phyloP scores from a whole-genome alignment of 2,113 vertebrate genomes.

The Cercocebus atys region DNA sequence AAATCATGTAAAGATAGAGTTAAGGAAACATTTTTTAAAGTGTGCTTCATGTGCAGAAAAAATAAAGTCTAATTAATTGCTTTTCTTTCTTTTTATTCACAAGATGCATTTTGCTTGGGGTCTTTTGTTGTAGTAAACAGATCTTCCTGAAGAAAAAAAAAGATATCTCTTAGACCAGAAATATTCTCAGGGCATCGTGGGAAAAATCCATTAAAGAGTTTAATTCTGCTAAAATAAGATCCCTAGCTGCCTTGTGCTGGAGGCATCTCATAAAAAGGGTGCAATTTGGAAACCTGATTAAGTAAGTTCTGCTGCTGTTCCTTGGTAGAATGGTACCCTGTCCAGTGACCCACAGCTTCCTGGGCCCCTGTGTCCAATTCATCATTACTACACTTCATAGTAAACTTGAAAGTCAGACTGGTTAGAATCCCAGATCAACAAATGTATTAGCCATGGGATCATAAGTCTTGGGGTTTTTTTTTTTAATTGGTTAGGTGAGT shows the following conservation, averaged over 20 bases:
- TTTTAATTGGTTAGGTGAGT: constrained; percentile 9
- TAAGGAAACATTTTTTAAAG: constrained; percentile 19
- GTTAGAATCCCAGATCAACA: not conserved
- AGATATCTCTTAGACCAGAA: constrained; percentile 57
- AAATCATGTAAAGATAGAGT: constrained; percentile 15
- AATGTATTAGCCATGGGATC: not conserved
- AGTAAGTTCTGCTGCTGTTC: not conserved
- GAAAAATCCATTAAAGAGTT: constrained; percentile 74
- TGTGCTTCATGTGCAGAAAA: not conserved
- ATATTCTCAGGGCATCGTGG: constrained; percentile 45
- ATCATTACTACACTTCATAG: not conserved
- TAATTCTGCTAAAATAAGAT: constrained; percentile 77
- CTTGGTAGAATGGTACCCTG: not conserved
- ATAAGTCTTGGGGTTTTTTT: not conserved
- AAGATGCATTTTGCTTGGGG: constrained; percentile 71
- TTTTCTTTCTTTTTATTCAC: constrained; percentile 73
- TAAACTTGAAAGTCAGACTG: not conserved
- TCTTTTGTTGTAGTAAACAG: constrained; percentile 74
- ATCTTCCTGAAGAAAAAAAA: constrained; percentile 35
- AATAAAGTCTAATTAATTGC: constrained; percentile 35
- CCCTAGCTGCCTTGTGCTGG: constrained; percentile 43
- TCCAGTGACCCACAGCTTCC: not conserved
- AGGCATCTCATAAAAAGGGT: constrained; percentile 57
- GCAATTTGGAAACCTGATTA: constrained; percentile 60
- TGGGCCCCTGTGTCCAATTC: not conserved